These are phyloP conservation scores for Protomyctophum bolini DNA, from an alignment of 2,113 vertebrate genomes.

Conservation along the genomic window DNA sequence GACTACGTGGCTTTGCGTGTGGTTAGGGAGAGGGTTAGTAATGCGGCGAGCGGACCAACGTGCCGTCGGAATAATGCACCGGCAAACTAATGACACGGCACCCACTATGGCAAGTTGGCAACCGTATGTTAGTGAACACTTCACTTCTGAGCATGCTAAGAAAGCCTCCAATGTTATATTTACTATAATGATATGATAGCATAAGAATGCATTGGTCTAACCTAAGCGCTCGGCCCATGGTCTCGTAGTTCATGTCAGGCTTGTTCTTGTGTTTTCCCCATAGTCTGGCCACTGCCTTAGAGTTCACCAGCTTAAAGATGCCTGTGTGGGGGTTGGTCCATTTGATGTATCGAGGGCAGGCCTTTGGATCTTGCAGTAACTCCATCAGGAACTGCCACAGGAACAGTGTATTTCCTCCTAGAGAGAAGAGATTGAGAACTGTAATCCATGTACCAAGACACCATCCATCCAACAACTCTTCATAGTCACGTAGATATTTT, in stretches of 20 bases:
- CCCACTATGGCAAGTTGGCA: too few relatives aligned
- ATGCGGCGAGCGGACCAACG: too few relatives aligned
- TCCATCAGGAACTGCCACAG: conserved; percentile 98
- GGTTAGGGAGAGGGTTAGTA: too few relatives aligned
- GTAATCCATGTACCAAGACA: background rate
- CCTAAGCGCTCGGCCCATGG: conserved; percentile 98
- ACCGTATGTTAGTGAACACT: too few relatives aligned
- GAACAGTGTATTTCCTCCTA: conserved; percentile 93
- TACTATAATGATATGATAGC: too few relatives aligned
- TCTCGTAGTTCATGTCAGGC: conserved; percentile 99
- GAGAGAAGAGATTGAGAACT: conserved; percentile 16
- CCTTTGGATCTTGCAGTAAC: conserved; percentile 92
- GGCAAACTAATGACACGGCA: too few relatives aligned
- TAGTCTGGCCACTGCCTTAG: conserved; percentile 92
- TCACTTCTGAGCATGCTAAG: too few relatives aligned
- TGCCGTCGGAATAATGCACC: too few relatives aligned
- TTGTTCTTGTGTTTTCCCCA: conserved; percentile 99
- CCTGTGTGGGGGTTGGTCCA: conserved; percentile 94
- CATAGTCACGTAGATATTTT: too few relatives aligned
- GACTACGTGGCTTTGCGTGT: too few relatives aligned
- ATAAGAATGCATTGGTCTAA: conserved; percentile 42
- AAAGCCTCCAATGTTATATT: too few relatives aligned
- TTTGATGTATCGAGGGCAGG: conserved; percentile 97
- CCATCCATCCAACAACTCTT: too few relatives aligned
- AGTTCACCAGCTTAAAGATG: conserved; percentile 98